Evolutionary conservation across 2,888 invertebrate genomes (phyloP).

Genomic region (Choristoneura rosaceana): DNA sequence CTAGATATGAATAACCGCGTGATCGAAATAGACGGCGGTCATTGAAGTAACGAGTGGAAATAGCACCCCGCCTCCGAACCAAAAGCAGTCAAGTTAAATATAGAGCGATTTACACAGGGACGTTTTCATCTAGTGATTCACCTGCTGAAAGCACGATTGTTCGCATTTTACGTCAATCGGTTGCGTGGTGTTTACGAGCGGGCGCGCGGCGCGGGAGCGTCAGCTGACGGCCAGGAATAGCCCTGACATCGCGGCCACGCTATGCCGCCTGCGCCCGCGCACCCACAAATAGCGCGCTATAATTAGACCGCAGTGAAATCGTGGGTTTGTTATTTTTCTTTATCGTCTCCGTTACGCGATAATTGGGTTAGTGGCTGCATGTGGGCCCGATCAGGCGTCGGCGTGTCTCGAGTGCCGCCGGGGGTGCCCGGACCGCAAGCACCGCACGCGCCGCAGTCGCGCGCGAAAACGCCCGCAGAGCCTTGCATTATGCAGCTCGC

Average conservation of each 20-base stretch:
- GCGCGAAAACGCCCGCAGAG: constrained; percentile 61
- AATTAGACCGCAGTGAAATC: constrained; percentile 84
- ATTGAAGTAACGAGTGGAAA: constrained; percentile 78
- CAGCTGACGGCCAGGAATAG: constrained; percentile 85
- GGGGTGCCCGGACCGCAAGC: constrained; percentile 53
- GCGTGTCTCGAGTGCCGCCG: constrained; percentile 71
- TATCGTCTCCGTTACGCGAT: constrained; percentile 85
- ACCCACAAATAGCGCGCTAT: constrained; percentile 83
- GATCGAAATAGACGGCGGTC: constrained; percentile 75
- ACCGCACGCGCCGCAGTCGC: constrained; percentile 53
- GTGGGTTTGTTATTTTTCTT: constrained; percentile 86
- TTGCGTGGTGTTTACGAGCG: constrained; percentile 83
- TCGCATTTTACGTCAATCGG: constrained; percentile 83
- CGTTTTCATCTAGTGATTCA: constrained; percentile 83
- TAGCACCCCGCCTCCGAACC: constrained; percentile 84
- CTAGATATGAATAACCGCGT: constrained; percentile 66
- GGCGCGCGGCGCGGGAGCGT: constrained; percentile 65
- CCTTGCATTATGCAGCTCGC: constrained; percentile 24
- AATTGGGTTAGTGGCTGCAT: constrained; percentile 85
- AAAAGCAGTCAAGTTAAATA: constrained; percentile 83
- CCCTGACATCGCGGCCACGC: constrained; percentile 84
- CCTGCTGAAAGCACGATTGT: constrained; percentile 85
- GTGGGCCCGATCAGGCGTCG: constrained; percentile 82
- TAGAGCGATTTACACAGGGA: constrained; percentile 78
- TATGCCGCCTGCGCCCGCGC: constrained; percentile 84